Evolutionary conservation across 2,113 vertebrate species (phyloP), one percentile per base, ranked within the genome.

Genomic region (Melanerpes formicivorus): DNA sequence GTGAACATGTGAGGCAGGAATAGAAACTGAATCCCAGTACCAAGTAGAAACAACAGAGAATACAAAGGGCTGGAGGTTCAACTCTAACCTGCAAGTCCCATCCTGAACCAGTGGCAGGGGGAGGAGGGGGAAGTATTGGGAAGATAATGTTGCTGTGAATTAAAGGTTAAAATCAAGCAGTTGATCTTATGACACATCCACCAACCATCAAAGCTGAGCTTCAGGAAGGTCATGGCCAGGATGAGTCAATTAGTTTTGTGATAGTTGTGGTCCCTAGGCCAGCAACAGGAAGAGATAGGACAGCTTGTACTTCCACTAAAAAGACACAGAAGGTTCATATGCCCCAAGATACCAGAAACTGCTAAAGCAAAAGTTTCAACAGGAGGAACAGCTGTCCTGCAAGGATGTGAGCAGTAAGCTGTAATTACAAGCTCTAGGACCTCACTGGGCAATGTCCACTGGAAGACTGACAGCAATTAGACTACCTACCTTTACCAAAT

Each of bases 141-240:
- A 54, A 87, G 32, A 58, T 11, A 6, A 78, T 1, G 3, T 1
- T 64, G 27, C 30, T 44, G 30, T 52, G 48, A 16, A 81, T 75
- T n/a, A 86, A 75, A 75, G 59, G 22, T 80, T 75, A 94, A 92
- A 88, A 77, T 32, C 6, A 70, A 92, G 70, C 21, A 46, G 25
- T 0, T 66, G 54, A 44, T 69, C 10, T 63, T 76, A 63, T 0
- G 0, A 80, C 29, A 58, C 23, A 66, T 30, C 13, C 56, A 90
- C 17, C 17, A 48, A 44, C 32, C 19, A 37, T 65, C 54, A 84
- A 55, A 92, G 81, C 22, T 69, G 32, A 79, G 76, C 54, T 75
- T 84, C 44, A 65, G 30, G 42, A 80, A 27, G 56, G 62, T 67
- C 16, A 10, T 64, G 32, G 34, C 9, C 7, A 62, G 37, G 62